Evolutionary conservation across 2,797 vertebrate species (phyloP), one percentile per base, ranked within the genome.

Genomic region (Vespertilio murinus): DNA sequence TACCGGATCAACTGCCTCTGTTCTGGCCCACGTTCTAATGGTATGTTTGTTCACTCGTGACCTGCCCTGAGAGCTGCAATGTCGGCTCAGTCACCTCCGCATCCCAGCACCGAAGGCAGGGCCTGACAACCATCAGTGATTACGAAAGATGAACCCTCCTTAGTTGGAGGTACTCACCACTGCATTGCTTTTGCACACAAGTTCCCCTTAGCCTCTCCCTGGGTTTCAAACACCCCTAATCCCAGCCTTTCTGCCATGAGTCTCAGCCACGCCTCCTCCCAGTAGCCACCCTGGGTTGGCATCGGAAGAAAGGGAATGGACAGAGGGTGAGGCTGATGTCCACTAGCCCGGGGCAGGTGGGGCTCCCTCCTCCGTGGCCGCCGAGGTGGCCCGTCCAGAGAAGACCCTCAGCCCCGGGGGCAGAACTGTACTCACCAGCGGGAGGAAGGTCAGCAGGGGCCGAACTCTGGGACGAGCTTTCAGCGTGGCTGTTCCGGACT

Each of bases 401-500:
- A n/a, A 25, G 67, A 59, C 65, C 49, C 40, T 25, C 33, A 47
- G 69, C 47, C 18, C n/a, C 25, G 45, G 40, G 49, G 10, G 59
- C 61, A 42, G 78, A 56, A 25, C 8, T 0, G 1, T 93, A 98
- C 98, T 98, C 96, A 98, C 98, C 28, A 98, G 97, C 0, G 98
- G 98, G 3, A 98, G 95, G 97, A 98, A 98, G 0, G 98, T 98
- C 92, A 98, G 96, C 49, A 98, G 94, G 3, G 98, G 98, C 82
- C 98, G 97, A 17, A 98, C 98, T 30, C 98, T 95, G 0, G 98
- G 98, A 0, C 98, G 97, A 71, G 98, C 96, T 25, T 98, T 98
- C 0, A 98, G 96, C 0, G 98, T 98, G 14, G 98, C 98, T 6
- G 98, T 98, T 92, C 98, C 98, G 0, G 98, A 97, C 93, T 98